Conservation (phyloP, 2,888 invertebrate genomes). For the Megaustenia siamemsis region DNA sequence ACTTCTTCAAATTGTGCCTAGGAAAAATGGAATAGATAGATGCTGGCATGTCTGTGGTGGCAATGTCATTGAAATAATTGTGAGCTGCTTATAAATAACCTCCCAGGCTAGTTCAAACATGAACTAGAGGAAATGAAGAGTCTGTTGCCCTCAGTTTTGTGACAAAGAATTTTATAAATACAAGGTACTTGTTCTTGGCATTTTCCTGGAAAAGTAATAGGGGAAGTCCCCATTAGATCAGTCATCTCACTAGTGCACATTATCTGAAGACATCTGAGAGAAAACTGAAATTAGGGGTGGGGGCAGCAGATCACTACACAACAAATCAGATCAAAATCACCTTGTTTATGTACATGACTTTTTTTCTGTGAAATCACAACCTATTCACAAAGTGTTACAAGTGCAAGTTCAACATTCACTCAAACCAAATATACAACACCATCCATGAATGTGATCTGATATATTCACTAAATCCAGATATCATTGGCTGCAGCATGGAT, state of each 20-base stretch:
- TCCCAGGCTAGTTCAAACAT: background rate
- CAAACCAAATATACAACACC: too few relatives aligned
- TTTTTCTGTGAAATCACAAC: constrained; percentile 17
- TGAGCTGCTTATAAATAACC: constrained; percentile 17
- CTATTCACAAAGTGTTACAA: background rate
- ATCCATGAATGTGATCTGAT: background rate
- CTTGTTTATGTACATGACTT: background rate
- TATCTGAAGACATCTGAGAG: background rate
- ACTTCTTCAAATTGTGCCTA: constrained; percentile 1
- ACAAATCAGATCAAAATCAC: background rate
- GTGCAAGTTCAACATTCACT: background rate
- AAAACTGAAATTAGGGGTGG: background rate
- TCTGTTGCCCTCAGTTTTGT: too few relatives aligned
- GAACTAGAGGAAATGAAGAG: background rate
- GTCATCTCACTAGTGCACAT: background rate
- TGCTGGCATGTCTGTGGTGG: background rate
- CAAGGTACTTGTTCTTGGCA: too few relatives aligned
- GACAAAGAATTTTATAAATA: too few relatives aligned
- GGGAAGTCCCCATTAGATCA: background rate
- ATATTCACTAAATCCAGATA: background rate
- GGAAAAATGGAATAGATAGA: background rate
- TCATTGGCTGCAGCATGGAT: too few relatives aligned
- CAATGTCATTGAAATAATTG: background rate
- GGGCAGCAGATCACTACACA: background rate
- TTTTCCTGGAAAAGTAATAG: background rate